Evolutionary conservation across 2,797 vertebrate species (phyloP).

Genomic region (Gambusia yucatana): DNA sequence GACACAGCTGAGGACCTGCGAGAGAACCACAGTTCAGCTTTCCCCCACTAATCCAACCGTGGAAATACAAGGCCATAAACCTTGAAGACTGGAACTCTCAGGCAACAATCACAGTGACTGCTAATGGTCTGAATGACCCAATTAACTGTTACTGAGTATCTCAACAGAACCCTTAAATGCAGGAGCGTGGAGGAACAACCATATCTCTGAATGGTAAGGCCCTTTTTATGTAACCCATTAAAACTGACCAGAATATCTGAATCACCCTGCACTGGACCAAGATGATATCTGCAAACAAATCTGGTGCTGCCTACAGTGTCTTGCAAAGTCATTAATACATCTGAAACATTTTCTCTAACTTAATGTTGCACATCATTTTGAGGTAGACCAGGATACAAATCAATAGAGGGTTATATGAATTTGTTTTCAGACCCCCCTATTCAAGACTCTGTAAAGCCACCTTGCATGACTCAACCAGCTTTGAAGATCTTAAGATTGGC

Average conservation of each 20-base stretch:
- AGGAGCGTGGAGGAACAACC: slow-evolving; percentile 10
- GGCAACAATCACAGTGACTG: slow-evolving; percentile 73
- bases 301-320: not conserved
- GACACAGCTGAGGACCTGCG: slow-evolving; percentile 30
- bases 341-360: not conserved
- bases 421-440: not conserved
- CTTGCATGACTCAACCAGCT: not conserved
- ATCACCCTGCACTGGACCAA: not conserved
- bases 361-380: not conserved
- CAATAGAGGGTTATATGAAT: not conserved
- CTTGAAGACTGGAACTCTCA: slow-evolving; percentile 67
- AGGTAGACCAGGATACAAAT: not conserved
- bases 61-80: slow-evolving; percentile 76
- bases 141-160: slow-evolving; percentile 63
- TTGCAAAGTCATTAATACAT: not conserved
- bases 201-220: slow-evolving; percentile 26
- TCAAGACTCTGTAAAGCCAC: not conserved
- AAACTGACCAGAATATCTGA: not conserved
- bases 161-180: slow-evolving; percentile 30
- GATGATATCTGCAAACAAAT: not conserved
- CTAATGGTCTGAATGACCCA: slow-evolving; percentile 77
- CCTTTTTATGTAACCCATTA: not conserved
- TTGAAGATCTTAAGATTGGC: not conserved
- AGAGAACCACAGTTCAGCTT: slow-evolving; percentile 59
- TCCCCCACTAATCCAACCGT: slow-evolving; percentile 68